Evolutionary conservation across 2,113 vertebrate species (phyloP).

Genomic region (Ursus arctos): DNA sequence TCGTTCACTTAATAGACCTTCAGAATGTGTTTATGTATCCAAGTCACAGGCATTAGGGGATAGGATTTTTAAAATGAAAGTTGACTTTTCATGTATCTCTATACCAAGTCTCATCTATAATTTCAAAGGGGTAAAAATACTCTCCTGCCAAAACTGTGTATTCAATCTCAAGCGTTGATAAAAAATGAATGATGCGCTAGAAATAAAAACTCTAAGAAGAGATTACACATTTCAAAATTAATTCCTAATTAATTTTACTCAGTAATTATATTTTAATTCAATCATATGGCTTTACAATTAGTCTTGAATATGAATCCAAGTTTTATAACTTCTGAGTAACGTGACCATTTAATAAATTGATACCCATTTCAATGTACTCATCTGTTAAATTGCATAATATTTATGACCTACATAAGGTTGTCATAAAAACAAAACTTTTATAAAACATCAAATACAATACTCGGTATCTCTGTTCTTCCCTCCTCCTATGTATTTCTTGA

Average conservation of each 20-base stretch:
- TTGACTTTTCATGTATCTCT: neutral
- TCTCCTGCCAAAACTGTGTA: neutral
- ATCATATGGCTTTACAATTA: neutral
- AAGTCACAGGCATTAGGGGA: neutral
- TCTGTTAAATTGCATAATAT: neutral
- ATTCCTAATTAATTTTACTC: neutral
- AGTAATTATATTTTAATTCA: neutral
- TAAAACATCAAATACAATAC: neutral
- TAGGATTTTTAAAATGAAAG: neutral
- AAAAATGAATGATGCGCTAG: neutral
- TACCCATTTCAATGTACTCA: neutral
- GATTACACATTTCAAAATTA: constrained; percentile 5
- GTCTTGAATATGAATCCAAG: neutral
- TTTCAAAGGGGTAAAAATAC: neutral
- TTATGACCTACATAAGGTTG: neutral
- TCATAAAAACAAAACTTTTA: neutral
- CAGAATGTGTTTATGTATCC: neutral
- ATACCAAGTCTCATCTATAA: neutral
- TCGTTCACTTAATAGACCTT: neutral
- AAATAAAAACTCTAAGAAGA: neutral
- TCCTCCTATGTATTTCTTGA: neutral
- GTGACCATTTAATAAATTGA: neutral
- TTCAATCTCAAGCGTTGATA: neutral
- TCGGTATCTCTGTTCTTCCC: neutral
- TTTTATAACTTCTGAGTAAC: neutral